Base-by-base conservation (phyloP, 1,140 invertebrate genomes). In the Trichomalopsis sarcophagae region DNA sequence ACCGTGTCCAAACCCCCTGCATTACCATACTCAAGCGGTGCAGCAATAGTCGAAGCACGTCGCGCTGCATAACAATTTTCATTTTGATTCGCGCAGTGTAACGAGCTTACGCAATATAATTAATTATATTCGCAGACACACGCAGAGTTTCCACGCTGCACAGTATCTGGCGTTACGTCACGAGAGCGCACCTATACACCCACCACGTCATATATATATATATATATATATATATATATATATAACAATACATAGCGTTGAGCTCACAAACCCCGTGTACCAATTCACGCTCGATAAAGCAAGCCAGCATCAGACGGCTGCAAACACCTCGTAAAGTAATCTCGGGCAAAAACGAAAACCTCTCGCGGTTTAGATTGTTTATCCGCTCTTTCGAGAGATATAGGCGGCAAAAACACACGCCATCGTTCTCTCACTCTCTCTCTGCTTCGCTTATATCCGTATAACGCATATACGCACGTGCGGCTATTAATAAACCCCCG, bases 71-170 rank as follows among this genome's bases (percentile, higher is more conserved):
- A 62, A 62, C 55, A n/a, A 62, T 62, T 62, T 62, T 62, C 55
- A 62, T 62, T 62, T 62, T 62, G 55, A 62, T 62, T 62, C 55
- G 55, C 55, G 27, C 2, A 21, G 27, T 62, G 5, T 62, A 62
- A 62, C 55, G 17, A 62, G 55, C 55, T 62, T 62, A 62, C 55
- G 55, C 55, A 62, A 62, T 62, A 62, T 62, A 62, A 62, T 62
- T 62, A 62, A 62, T 62, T 62, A 62, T n/a, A 62, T 62, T 62
- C 33, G 2, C 55, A 62, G 21, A 62, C 55, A n/a, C 5, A n/a
- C 55, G 21, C 55, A 62, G 50, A 55, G 55, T 62, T 62, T 62
- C 55, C 55, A 62, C 55, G 21, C 55, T 27, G 27, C 33, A 36
- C 55, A 62, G 55, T 21, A 2, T 62, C 55, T n/a, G 55, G 55